A percentile compares a stretch with the other conserved stretches of the same genome.
Conservation (phyloP, 1,140 invertebrate genomes). For the Drosophila pseudoobscura region DNA sequence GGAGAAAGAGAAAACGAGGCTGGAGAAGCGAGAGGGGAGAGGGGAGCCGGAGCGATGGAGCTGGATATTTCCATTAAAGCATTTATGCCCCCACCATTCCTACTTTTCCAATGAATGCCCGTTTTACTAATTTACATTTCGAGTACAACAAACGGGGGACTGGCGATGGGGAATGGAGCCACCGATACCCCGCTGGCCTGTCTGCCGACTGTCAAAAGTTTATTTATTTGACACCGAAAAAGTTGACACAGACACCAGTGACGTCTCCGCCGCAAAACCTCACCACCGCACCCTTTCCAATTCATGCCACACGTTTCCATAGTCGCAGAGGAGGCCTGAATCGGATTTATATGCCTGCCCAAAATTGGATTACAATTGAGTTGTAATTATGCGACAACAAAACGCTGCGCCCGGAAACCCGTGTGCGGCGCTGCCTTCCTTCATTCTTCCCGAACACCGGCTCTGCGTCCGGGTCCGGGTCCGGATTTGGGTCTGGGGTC, state of each 20-base stretch:
- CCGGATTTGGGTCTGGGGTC: not conserved
- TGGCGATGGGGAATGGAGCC: not conserved
- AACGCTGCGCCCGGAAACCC: constrained; percentile 20
- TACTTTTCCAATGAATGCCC: too few relatives aligned
- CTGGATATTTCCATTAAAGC: constrained; percentile 29
- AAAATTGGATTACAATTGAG: constrained; percentile 81
- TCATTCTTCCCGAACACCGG: not conserved
- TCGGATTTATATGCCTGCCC: constrained; percentile 73
- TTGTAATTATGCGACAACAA: constrained; percentile 81
- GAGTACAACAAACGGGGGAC: constrained; percentile 3
- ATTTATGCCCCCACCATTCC: constrained; percentile 9
- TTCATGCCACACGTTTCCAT: not conserved
- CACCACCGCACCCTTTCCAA: not conserved
- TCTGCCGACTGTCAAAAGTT: constrained; percentile 77
- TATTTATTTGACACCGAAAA: constrained; percentile 79
- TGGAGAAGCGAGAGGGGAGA: too few relatives aligned
- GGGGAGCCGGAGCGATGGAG: not conserved
- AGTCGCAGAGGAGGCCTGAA: constrained; percentile 32
- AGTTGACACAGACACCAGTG: constrained; percentile 74
- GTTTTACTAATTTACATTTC: constrained; percentile 55
- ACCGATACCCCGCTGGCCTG: constrained; percentile 39
- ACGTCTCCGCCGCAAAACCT: not conserved
- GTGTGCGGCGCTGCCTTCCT: not conserved
- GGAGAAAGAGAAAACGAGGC: too few relatives aligned
- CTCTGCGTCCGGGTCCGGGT: constrained; percentile 1